Evolutionary conservation across 1,140 invertebrate species (phyloP).

Genomic region (Sycophila sp.): DNA sequence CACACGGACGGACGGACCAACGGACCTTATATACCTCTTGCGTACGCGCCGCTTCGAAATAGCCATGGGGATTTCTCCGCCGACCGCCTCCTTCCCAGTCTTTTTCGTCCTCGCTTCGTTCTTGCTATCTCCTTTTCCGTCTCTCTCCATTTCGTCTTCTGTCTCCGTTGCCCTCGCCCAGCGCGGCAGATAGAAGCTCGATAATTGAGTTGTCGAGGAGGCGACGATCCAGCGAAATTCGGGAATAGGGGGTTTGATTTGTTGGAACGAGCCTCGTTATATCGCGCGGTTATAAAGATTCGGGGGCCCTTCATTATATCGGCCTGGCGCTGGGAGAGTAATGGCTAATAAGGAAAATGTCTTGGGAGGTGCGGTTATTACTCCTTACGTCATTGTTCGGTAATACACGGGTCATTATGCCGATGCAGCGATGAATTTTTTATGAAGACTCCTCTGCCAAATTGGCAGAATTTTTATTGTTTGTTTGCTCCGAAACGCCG

Average conservation of each 20-base stretch:
- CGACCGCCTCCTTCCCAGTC: too few relatives aligned
- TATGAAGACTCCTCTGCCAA: too few relatives aligned
- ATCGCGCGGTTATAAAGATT: background rate
- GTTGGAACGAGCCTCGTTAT: background rate
- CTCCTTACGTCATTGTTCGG: background rate
- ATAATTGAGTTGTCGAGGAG: background rate
- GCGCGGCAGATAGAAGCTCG: too few relatives aligned
- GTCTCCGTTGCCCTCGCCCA: too few relatives aligned
- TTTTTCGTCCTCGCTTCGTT: too few relatives aligned
- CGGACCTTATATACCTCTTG: background rate
- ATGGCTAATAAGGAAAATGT: conserved; percentile 3
- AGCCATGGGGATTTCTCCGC: too few relatives aligned
- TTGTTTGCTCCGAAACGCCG: too few relatives aligned
- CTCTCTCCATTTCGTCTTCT: too few relatives aligned
- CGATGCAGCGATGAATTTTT: background rate
- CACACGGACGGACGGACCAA: conserved; percentile 21
- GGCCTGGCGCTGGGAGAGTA: background rate
- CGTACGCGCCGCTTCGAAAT: too few relatives aligned
- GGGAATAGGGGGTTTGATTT: background rate
- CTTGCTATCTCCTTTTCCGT: background rate
- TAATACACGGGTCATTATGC: too few relatives aligned
- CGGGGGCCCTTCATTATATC: background rate
- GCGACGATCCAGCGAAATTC: too few relatives aligned
- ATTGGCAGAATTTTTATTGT: too few relatives aligned
- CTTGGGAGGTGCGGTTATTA: background rate